Base-by-base conservation (phyloP, 2,888 invertebrate species). In the Lochmaea capreae region DNA sequence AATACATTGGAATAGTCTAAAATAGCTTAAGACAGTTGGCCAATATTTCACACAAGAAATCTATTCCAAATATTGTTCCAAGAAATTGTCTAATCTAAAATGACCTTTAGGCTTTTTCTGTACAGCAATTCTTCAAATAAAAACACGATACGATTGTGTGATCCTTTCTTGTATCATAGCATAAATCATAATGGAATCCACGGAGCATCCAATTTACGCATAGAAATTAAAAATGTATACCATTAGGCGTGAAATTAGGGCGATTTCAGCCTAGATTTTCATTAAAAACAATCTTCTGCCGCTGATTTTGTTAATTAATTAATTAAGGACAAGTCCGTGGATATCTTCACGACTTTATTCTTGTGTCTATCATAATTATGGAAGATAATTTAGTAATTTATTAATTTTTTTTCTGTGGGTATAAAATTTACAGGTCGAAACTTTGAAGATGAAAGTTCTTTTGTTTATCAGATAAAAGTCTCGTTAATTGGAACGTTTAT, bases 151-250 rank as follows among this genome's bases (percentile, higher is more conserved):
- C 46, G 12, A 46, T 46, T 46, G n/a, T 52, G n/a, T 52, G 2
- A 59, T 22, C 59, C 12, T 8, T 33, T 14, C 61, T 68, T 59
- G n/a, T 46, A 61, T 61, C 46, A 14, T 43, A 16, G 58, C 58
- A 10, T 54, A 54, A 54, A 16, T 16, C 54, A 16, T 59, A 26
- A 33, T 59, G 59, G 59, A n/a, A 26, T 59, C 33, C 59, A 59
- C 26, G 10, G 11, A 26, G n/a, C n/a, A n/a, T n/a, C 26, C 26
- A 59, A 59, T 59, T 8, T 59, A 10, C 26, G 59, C 33, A 33
- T 59, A 26, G 33, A 59, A 59, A 59, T 59, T 59, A 33, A 59
- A 59, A 59, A 59, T 59, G 12, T 59, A 59, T 11, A 59, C 33
- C 26, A 14, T 59, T 59, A 12, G 59, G 26, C 26, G 33, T 59